These are phyloP conservation scores for Eugnorisma glareosa DNA, from an alignment of 2,888 invertebrate genomes.

Conservation along the genomic window DNA sequence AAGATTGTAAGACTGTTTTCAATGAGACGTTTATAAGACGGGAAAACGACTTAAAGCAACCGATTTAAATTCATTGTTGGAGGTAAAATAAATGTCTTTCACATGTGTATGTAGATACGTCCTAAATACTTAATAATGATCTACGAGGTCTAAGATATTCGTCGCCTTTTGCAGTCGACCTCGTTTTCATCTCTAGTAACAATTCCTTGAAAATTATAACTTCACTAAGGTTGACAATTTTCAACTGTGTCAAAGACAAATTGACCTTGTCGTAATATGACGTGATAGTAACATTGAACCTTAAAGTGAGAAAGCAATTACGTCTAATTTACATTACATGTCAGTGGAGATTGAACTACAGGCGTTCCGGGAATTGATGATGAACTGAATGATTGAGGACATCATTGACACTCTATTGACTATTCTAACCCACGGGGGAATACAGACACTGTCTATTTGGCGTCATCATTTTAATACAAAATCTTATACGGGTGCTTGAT, in stretches of 20 bases:
- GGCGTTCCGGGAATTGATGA: slow-evolving; percentile 19
- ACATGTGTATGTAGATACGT: neutral
- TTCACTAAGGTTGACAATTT: neutral
- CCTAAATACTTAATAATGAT: neutral
- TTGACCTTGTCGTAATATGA: neutral
- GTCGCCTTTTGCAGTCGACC: neutral
- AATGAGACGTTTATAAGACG: slow-evolving; percentile 17
- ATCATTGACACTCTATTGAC: slow-evolving; percentile 42
- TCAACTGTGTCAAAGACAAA: neutral
- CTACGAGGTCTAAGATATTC: too few species aligned
- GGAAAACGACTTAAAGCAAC: neutral
- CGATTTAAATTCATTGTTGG: neutral
- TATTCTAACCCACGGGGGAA: slow-evolving; percentile 2
- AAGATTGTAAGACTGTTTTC: slow-evolving; percentile 1
- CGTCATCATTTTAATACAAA: neutral
- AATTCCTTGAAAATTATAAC: neutral
- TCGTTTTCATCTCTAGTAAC: neutral
- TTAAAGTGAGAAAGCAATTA: neutral
- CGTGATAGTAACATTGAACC: neutral
- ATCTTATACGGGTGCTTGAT: neutral
- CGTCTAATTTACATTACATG: neutral
- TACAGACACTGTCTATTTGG: neutral
- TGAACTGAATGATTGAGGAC: slow-evolving; percentile 43
- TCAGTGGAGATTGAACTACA: slow-evolving; percentile 33
- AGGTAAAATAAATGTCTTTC: neutral